Evolutionary conservation across 2,797 vertebrate species (phyloP).

Genomic region (Salmo trutta): DNA sequence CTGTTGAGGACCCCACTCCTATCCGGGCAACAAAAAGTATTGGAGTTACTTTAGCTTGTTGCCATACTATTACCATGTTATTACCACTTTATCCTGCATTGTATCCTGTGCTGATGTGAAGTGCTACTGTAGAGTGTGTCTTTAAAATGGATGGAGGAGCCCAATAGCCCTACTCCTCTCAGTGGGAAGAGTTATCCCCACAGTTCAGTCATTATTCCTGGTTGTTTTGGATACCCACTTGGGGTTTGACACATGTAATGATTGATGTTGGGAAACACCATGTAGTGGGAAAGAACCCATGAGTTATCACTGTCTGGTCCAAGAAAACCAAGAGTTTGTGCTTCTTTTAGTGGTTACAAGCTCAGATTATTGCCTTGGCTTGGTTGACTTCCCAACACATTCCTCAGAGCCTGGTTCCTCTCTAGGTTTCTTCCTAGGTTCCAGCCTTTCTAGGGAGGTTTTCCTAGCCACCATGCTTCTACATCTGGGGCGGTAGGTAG

Average conservation of each 20-base stretch:
- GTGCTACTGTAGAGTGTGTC: background rate
- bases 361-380: slow-evolving; percentile 19
- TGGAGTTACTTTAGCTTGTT: background rate
- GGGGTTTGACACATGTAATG: slow-evolving; percentile 41
- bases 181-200: slow-evolving; percentile 5
- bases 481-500: too few species aligned
- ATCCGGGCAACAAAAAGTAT: background rate
- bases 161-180: slow-evolving; percentile 2
- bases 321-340: slow-evolving; percentile 44
- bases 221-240: slow-evolving; percentile 27
- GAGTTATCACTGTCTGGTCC: slow-evolving; percentile 42
- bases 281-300: slow-evolving; percentile 39
- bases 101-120: background rate
- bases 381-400: slow-evolving; percentile 28
- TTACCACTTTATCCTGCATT: background rate
- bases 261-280: slow-evolving; percentile 40
- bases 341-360: slow-evolving; percentile 50
- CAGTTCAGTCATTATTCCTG: slow-evolving; percentile 19
- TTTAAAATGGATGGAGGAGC: slow-evolving; percentile 1
- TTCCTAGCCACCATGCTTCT: too few species aligned
- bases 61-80: background rate
- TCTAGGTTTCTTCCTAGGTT: too few species aligned
- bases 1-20: slow-evolving; percentile 1
- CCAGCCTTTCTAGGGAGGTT: too few species aligned
- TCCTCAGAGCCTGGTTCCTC: too few species aligned